Base-by-base conservation (phyloP, 1,140 invertebrate genomes). In the Drosophila seguyi region DNA sequence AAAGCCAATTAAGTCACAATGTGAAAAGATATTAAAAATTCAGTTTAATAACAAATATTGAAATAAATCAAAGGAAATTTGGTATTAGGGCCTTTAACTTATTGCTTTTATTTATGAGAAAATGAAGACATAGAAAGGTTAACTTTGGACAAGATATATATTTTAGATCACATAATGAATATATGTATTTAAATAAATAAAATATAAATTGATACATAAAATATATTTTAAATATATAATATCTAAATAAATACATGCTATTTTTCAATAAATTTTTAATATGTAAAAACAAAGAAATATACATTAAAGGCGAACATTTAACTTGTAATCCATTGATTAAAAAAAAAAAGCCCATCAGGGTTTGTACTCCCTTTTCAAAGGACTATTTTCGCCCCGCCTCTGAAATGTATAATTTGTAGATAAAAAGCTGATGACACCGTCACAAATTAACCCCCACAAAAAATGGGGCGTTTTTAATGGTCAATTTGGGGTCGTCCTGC, bases 341-440 rank as follows among this genome's bases (percentile, higher is more conserved):
- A 38, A 55, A 20, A 16, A 55, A 55, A 27, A 25, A 22, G 13
- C 14, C 1, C 6, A 8, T 27, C 6, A 29, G 45, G 16, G 4
- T 11, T 11, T 42, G 3, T 4, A 10, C 42, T 22, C 38, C 58
- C 20, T 61, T 65, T 42, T 25, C 4, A 14, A 0, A n/a, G 5
- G 6, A 13, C 13, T 20, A n/a, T 29, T 34, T 34, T 11, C 31
- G 22, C 5, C 1, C 10, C 6, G 16, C 16, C 5, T 29, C 36
- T 16, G 10, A 44, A 42, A 27, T 62, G 14, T 41, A 18, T 65
- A 41, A 68, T 68, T 67, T 68, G 36, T 66, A 36, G 29, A 22
- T 27, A 18, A 41, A 68, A 42, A 42, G 13, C 66, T 36, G 60
- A 50, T 68, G 60, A 66, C 44, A 39, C 47, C n/a, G 47, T 50